These are phyloP conservation scores for Cacoxenus indagator DNA, from an alignment of 2,888 invertebrate genomes.

Conservation along the genomic window DNA sequence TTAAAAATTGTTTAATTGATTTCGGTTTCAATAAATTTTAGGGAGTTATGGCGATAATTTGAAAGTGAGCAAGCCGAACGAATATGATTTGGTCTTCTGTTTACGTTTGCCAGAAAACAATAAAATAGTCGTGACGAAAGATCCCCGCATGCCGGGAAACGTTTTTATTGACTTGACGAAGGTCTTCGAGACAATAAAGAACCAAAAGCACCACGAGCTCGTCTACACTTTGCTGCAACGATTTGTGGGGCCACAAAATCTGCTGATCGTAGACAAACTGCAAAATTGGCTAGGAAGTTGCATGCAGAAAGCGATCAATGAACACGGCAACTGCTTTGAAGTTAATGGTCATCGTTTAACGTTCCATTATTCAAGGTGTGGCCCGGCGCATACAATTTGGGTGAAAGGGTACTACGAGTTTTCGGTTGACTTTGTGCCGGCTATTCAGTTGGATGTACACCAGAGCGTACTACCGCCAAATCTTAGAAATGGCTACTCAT, in stretches of 20 bases:
- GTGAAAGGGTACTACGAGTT: conserved; percentile 39
- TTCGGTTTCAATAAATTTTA: conserved; percentile 22
- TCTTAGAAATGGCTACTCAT: conserved; percentile 35
- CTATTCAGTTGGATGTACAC: conserved; percentile 41
- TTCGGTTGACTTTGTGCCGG: conserved; percentile 64
- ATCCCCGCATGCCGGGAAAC: conserved; percentile 51
- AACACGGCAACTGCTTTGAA: conserved; percentile 34
- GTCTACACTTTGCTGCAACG: conserved; percentile 39
- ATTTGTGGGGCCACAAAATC: conserved; percentile 42
- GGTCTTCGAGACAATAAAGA: conserved; percentile 42
- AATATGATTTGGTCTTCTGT: conserved; percentile 58
- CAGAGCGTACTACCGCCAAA: conserved; percentile 38
- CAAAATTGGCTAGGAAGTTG: conserved; percentile 49
- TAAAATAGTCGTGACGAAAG: conserved; percentile 44
- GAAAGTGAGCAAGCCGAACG: conserved; percentile 59
- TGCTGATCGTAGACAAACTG: conserved; percentile 51
- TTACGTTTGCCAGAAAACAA: conserved; percentile 51
- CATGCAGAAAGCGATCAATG: conserved; percentile 38
- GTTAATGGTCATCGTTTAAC: conserved; percentile 29
- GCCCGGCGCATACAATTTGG: conserved; percentile 63
- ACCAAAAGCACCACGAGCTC: conserved; percentile 37
- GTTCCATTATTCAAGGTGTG: conserved; percentile 44
- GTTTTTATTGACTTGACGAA: conserved; percentile 53
- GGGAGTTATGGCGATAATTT: conserved; percentile 65
- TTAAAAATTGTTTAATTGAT: background rate